Conservation (phyloP, 2,888 invertebrate species). For the Sarcophaga subvicina region DNA sequence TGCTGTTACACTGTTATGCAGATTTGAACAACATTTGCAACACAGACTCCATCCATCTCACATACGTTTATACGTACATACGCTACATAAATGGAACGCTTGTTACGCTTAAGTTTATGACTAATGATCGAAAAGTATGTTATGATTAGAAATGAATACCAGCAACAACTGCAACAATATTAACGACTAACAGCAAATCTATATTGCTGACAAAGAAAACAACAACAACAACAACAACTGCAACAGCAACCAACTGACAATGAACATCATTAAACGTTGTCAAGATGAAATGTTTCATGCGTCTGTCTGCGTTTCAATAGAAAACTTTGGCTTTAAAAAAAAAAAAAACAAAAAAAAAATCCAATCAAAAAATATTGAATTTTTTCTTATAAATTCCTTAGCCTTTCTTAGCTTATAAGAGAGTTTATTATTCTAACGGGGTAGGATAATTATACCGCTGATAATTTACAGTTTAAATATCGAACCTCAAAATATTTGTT, state of each 20-base stretch:
- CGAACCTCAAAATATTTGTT: too few species aligned
- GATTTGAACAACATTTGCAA: conserved; percentile 33
- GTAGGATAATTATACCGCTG: too few species aligned
- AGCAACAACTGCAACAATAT: conserved; percentile 5
- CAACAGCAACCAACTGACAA: conserved; percentile 32
- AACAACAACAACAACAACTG: not conserved
- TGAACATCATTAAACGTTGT: conserved; percentile 60
- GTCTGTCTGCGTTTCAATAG: not conserved
- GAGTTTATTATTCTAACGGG: too few species aligned
- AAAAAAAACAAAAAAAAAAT: too few species aligned
- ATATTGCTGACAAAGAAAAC: conserved; percentile 1
- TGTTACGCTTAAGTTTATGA: conserved; percentile 68
- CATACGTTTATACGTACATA: not conserved
- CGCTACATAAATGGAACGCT: not conserved
- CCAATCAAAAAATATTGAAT: not conserved
- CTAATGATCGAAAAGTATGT: conserved; percentile 68
- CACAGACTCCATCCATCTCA: not conserved
- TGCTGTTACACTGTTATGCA: conserved; percentile 35
- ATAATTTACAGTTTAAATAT: too few species aligned
- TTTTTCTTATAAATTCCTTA: too few species aligned
- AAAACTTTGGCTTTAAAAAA: not conserved
- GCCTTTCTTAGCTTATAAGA: too few species aligned
- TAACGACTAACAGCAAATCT: conserved; percentile 7
- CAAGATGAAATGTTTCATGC: not conserved
- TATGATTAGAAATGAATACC: conserved; percentile 63